These are phyloP conservation scores for Discoglossus pictus DNA, from an alignment of 2,797 vertebrate genomes.

Conservation along the genomic window DNA sequence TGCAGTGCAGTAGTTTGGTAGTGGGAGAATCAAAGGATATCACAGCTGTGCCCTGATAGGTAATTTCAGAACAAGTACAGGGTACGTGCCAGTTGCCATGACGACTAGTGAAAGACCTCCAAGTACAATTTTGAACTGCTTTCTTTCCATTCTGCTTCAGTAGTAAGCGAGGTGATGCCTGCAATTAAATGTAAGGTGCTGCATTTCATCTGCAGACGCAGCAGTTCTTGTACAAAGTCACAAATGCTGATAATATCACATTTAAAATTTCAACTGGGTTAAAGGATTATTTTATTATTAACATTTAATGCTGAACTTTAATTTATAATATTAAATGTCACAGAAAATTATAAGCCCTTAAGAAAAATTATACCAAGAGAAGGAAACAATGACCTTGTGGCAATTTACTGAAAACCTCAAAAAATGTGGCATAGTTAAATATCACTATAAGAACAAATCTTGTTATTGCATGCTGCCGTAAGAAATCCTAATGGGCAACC, in stretches of 20 bases:
- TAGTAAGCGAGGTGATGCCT: conserved; percentile 49
- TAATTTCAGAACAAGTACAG: conserved; percentile 36
- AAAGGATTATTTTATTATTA: too few species aligned
- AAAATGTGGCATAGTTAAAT: too few species aligned
- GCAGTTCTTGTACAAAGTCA: not conserved
- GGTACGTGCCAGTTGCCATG: conserved; percentile 59
- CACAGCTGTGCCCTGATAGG: conserved; percentile 19
- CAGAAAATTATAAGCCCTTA: too few species aligned
- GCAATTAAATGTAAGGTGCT: conserved; percentile 55
- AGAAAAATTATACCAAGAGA: too few species aligned
- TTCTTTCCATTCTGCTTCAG: conserved; percentile 54
- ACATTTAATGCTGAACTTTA: too few species aligned
- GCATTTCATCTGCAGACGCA: not conserved
- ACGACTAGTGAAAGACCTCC: conserved; percentile 56
- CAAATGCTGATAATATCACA: not conserved
- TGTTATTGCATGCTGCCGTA: too few species aligned
- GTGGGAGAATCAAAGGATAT: conserved; percentile 9
- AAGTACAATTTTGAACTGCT: conserved; percentile 45
- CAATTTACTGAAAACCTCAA: too few species aligned
- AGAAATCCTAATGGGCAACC: too few species aligned
- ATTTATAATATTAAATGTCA: too few species aligned
- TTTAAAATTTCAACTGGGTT: not conserved
- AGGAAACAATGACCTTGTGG: too few species aligned
- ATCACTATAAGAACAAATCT: too few species aligned
- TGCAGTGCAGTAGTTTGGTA: conserved; percentile 5